Evolutionary conservation across 2,797 vertebrate genomes (phyloP).

Genomic region (Hyperoplus lanceolatus): DNA sequence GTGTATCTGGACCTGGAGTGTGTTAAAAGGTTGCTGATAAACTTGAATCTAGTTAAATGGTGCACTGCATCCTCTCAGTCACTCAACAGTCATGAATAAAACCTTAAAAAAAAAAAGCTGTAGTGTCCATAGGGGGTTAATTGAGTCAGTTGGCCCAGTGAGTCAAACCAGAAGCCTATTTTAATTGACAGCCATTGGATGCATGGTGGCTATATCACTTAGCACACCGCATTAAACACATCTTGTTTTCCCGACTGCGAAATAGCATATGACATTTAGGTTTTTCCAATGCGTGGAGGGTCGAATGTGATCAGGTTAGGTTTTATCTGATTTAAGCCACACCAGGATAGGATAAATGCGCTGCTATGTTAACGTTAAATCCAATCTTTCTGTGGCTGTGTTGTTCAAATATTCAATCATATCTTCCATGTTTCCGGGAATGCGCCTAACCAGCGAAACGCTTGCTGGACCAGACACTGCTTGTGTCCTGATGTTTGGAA

Average conservation of each 20-base stretch:
- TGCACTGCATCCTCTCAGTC: slow-evolving; percentile 29
- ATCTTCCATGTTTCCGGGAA: slow-evolving; percentile 2
- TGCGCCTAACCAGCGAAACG: background rate
- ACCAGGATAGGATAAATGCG: background rate
- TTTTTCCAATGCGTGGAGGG: slow-evolving; percentile 13
- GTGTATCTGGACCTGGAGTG: slow-evolving; percentile 3
- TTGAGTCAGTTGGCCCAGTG: slow-evolving; percentile 67
- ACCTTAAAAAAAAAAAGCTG: slow-evolving; percentile 8
- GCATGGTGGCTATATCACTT: slow-evolving; percentile 65
- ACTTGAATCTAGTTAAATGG: slow-evolving; percentile 50
- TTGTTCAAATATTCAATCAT: slow-evolving; percentile 10
- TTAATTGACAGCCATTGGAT: slow-evolving; percentile 66
- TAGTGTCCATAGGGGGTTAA: slow-evolving; percentile 54
- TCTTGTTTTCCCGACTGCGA: slow-evolving; percentile 37
- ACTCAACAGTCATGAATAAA: slow-evolving; percentile 45
- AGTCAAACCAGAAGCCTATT: slow-evolving; percentile 70
- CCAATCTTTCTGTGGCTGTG: background rate
- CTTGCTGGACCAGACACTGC: slow-evolving; percentile 21
- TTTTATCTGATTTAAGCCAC: slow-evolving; percentile 21
- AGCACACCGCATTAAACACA: slow-evolving; percentile 66
- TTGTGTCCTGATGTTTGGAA: slow-evolving; percentile 36
- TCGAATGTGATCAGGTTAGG: slow-evolving; percentile 28
- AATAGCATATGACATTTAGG: slow-evolving; percentile 35
- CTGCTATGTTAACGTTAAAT: background rate
- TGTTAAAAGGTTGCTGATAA: slow-evolving; percentile 21